Base-by-base conservation (phyloP, 2,888 invertebrate genomes). In the Lithodes maja region DNA sequence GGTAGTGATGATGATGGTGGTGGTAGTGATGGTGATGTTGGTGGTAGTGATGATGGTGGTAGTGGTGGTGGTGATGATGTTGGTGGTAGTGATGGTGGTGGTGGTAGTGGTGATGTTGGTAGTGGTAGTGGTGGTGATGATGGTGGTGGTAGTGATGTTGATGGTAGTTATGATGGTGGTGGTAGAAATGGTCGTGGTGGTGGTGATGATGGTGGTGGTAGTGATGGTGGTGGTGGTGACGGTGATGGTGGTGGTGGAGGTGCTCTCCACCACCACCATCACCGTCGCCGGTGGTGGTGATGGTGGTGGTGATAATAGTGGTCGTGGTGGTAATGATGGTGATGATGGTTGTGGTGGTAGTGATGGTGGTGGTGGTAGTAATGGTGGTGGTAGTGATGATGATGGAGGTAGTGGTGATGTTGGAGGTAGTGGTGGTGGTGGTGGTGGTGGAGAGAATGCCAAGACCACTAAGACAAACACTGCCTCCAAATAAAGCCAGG, bases 381-480 rank as follows among this genome's bases (percentile, higher is more conserved):
- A 33, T 33, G 33, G 33, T 33, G 33, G 33, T 0, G 33, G 33
- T 33, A 33, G 33, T 33, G 33, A 33, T 33, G 33, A 33, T 33
- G 33, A 33, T 33, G 33, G 33, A 33, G 33, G 33, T 33, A 33
- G 33, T 33, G 33, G 33, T 33, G 61, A 12, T 12, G 83, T n/a
- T 50, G 83, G 69, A 83, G 55, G 85, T 61, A 83, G 77, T 77
- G 85, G 77, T 75, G 78, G 49, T 85, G 85, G 85, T 77, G 77
- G 77, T 77, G 77, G 77, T 77, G 55, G 55, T 71, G 50, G 54
- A 5, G 9, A 74, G 77, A 78, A 85, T 61, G 78, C 78, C 33
- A 78, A 85, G 85, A 85, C 85, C 85, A 77, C 61, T 78, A 85
- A 85, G 85, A 85, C 78, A 85, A 85, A 85, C 85, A 85, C 53